A percentile compares a stretch with the other conserved stretches of the same genome.
Conservation (phyloP, 2,113 vertebrate species). For the Amphiprion percula region DNA sequence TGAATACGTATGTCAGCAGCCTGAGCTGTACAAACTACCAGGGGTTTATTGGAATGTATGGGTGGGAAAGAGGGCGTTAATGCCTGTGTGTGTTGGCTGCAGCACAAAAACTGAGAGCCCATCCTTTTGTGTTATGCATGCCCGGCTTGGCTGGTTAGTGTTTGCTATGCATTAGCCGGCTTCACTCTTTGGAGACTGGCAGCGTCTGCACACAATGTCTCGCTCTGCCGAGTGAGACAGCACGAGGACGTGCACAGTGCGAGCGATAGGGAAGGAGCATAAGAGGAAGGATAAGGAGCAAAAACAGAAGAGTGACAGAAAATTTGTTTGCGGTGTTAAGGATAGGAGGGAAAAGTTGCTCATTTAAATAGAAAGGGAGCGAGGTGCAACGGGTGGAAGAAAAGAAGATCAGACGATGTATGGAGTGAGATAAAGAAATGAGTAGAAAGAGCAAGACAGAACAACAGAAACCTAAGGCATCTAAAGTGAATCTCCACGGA, state of each 20-base stretch:
- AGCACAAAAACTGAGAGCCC: conserved; percentile 30
- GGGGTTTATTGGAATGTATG: conserved; percentile 71
- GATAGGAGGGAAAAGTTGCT: conserved; percentile 8
- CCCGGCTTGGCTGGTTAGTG: conserved; percentile 64
- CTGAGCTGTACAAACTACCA: conserved; percentile 68
- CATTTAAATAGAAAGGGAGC: conserved; percentile 36
- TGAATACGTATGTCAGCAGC: conserved; percentile 71
- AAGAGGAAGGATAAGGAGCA: conserved; percentile 31
- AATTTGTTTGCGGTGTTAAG: not conserved
- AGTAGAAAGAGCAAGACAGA: conserved; percentile 30
- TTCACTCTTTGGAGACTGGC: conserved; percentile 71
- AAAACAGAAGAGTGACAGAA: conserved; percentile 5
- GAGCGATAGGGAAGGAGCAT: conserved; percentile 31
- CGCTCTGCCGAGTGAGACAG: conserved; percentile 70
- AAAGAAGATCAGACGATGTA: conserved; percentile 37
- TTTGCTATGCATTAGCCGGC: conserved; percentile 75
- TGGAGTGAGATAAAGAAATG: conserved; percentile 34
- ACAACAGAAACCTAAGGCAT: conserved; percentile 29
- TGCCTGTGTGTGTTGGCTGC: conserved; percentile 46
- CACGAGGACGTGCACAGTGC: conserved; percentile 47
- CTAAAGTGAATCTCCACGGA: conserved; percentile 28
- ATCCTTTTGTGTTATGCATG: conserved; percentile 72
- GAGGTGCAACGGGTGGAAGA: not conserved
- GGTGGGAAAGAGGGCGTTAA: conserved; percentile 47
- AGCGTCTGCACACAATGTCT: conserved; percentile 75